Percentiles rank a stretch among this genome's conserved stretches.
Evolutionary conservation across 2,797 vertebrate species (phyloP).

Genomic region (Rhinogobio ventralis): DNA sequence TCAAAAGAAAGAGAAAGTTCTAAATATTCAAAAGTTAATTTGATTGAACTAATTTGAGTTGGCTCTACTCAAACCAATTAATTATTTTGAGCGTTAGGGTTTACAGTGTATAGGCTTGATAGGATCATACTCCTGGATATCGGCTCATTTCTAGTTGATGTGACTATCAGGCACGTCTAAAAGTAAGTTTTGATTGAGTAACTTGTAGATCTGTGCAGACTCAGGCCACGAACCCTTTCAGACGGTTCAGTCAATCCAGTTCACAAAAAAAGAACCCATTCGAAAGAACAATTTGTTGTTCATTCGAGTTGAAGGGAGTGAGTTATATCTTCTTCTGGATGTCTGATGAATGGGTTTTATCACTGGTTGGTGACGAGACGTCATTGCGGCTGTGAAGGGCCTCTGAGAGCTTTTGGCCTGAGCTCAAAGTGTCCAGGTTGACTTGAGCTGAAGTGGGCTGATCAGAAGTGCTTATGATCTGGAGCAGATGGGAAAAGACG

Average conservation of each 20-base stretch:
- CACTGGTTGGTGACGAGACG: neutral
- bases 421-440: slow-evolving; percentile 23
- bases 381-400: slow-evolving; percentile 8
- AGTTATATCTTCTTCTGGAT: neutral
- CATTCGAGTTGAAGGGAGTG: neutral
- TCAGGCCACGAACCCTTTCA: neutral
- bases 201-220: neutral
- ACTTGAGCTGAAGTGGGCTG: neutral
- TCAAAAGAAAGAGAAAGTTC: no score
- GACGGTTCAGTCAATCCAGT: neutral
- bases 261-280: neutral
- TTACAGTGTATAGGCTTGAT: no score
- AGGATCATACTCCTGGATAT: neutral
- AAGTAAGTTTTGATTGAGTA: neutral
- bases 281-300: neutral
- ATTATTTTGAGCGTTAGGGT: no score
- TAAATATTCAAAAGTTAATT: no score
- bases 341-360: slow-evolving; percentile 31
- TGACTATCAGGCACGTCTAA: neutral
- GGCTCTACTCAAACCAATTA: no score
- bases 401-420: slow-evolving; percentile 10
- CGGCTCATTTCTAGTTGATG: neutral
- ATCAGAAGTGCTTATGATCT: slow-evolving; percentile 26
- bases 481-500: slow-evolving; percentile 36
- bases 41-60: no score